Evolutionary conservation across 2,797 vertebrate genomes (phyloP), one percentile per base, ranked within the genome.

Genomic region (Nasua narica): DNA sequence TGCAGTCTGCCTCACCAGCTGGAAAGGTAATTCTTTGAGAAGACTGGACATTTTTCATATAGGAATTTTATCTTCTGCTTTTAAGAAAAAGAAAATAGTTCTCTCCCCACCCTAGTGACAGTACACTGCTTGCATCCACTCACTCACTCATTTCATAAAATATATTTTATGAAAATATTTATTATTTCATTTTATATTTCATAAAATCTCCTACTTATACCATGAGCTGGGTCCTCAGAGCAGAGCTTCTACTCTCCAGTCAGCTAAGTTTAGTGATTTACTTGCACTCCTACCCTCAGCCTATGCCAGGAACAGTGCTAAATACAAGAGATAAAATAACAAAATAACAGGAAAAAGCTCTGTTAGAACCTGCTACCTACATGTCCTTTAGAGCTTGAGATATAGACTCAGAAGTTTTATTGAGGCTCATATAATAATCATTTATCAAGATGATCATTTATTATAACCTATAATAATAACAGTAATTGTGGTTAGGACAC

Each of bases 281-380:
- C 11, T 14, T 7, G 2, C 1, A 25, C 3, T 7, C 9, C 13
- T 3, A 3, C 35, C 27, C 4, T 29, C 18, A 56, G 27, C 21
- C 21, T 69, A n/a, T 14, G 15, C 13, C 56, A 40, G 25, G 8
- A 8, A 23, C 23, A 58, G 35, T 29, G 43, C 4, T 78, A 29
- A 19, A 7, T 46, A 11, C 21, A 37, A 25, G 4, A 58, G 5
- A n/a, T 46, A 62, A 91, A 58, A 54, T 6, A 65, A 40, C 32
- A 5, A 67, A 95, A 58, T 46, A 67, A 58, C 3, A 72, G 37
- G 48, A 72, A 74, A 62, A 46, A 0, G 0, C 62, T 85, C 25
- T 65, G 13, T 74, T 74, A 74, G 67, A 72, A 46, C 70, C 70
- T 74, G 43, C 40, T 74, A 18, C 25, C 69, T 74, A 43, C 1